Conservation (phyloP, 1,140 invertebrate genomes). For the Archegozetes longisetosus region DNA sequence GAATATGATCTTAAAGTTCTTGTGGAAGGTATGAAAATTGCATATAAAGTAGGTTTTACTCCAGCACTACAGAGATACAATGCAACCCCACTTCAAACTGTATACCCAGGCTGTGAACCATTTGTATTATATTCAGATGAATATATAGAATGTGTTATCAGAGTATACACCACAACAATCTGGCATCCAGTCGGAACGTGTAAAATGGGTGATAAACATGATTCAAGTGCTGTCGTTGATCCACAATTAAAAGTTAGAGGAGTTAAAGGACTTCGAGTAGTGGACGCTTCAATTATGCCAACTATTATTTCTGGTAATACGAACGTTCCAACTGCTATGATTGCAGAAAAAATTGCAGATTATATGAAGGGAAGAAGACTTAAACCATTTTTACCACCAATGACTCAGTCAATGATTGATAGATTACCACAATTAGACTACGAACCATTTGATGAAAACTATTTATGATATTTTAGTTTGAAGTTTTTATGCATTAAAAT, state of each 20-base stretch:
- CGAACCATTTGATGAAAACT: too few relatives aligned
- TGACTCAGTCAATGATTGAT: neutral
- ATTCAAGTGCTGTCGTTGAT: conserved; percentile 40
- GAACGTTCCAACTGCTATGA: conserved; percentile 39
- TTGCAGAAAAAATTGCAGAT: conserved; percentile 35
- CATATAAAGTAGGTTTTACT: conserved; percentile 25
- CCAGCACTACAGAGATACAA: conserved; percentile 45
- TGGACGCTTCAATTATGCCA: conserved; percentile 22
- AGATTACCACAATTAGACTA: neutral
- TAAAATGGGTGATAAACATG: conserved; percentile 58
- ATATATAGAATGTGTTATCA: conserved; percentile 60
- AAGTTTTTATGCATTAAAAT: too few relatives aligned
- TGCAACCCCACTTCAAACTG: conserved; percentile 48
- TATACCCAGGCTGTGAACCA: conserved; percentile 54
- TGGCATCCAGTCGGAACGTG: conserved; percentile 66
- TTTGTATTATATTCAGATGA: conserved; percentile 52
- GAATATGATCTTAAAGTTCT: conserved; percentile 55
- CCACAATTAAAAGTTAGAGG: conserved; percentile 35
- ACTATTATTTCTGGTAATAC: conserved; percentile 29
- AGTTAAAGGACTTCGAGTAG: conserved; percentile 20
- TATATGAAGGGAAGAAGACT: conserved; percentile 24
- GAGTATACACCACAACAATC: conserved; percentile 48
- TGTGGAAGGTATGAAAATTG: conserved; percentile 43
- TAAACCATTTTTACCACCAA: neutral
- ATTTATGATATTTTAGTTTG: too few relatives aligned